Conservation (phyloP, 2,113 vertebrate species). For the Sinocyclocheilus grahami region DNA sequence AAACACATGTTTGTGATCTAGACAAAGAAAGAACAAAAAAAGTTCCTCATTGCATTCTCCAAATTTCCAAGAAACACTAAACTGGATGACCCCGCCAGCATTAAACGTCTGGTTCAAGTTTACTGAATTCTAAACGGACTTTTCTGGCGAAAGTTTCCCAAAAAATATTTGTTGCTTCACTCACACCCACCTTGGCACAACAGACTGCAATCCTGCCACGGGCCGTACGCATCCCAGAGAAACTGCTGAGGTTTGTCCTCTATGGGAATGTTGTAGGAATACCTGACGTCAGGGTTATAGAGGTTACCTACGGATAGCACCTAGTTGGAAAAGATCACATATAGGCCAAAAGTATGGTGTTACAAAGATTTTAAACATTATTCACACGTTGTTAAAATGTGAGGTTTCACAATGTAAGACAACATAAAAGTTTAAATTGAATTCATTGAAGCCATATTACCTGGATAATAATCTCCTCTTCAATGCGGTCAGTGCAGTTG, state of each 20-base stretch:
- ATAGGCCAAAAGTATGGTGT: not conserved
- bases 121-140: slow-evolving; percentile 47
- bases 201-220: slow-evolving; percentile 92
- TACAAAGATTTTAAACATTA: not conserved
- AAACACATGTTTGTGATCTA: slow-evolving; percentile 18
- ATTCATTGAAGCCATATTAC: slow-evolving; percentile 68
- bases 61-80: slow-evolving; percentile 17
- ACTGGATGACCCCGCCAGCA: slow-evolving; percentile 16
- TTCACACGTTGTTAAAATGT: not conserved
- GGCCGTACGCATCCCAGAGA: slow-evolving; percentile 93
- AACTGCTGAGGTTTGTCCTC: slow-evolving; percentile 93
- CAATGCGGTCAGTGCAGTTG: slow-evolving; percentile 93
- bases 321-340: slow-evolving; percentile 65
- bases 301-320: slow-evolving; percentile 95
- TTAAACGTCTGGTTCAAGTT: slow-evolving; percentile 38
- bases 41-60: not conserved
- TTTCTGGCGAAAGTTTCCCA: slow-evolving; percentile 49
- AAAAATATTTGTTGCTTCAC: slow-evolving; percentile 35
- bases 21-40: slow-evolving; percentile 4
- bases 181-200: slow-evolving; percentile 89
- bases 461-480: slow-evolving; percentile 93
- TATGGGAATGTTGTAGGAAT: slow-evolving; percentile 95
- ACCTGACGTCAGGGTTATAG: slow-evolving; percentile 93
- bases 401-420: not conserved
- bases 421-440: not conserved